phyloP scores from a whole-genome alignment of 2,888 invertebrate genomes.

The Drosophila greeni region DNA sequence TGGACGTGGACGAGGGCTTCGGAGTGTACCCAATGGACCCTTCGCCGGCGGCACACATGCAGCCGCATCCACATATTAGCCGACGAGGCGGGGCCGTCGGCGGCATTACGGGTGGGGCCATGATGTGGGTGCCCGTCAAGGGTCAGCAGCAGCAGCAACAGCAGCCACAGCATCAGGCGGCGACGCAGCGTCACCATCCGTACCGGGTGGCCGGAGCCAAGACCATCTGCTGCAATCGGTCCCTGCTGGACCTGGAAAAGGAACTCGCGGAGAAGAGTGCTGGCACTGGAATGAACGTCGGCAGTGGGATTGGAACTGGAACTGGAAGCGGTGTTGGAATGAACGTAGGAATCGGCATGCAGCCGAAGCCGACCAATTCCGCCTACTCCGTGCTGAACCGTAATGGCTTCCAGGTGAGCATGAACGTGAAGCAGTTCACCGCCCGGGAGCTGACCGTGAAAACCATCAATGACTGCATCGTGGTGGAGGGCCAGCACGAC shows the following conservation, averaged over 20 bases:
- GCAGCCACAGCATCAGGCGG: slow-evolving; percentile 36
- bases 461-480: slow-evolving; percentile 85
- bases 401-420: slow-evolving; percentile 84
- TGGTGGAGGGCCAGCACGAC: slow-evolving; percentile 89
- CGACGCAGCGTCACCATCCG: slow-evolving; percentile 61
- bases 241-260: slow-evolving; percentile 60
- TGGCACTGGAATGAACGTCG: slow-evolving; percentile 8
- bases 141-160: slow-evolving; percentile 40
- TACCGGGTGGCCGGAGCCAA: slow-evolving; percentile 67
- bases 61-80: slow-evolving; percentile 43
- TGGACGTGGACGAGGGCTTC: slow-evolving; percentile 76
- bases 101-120: slow-evolving; percentile 18
- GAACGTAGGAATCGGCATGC: slow-evolving; percentile 6
- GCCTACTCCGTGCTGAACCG: slow-evolving; percentile 67
- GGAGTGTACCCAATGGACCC: slow-evolving; percentile 75
- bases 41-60: slow-evolving; percentile 38
- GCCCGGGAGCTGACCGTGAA: slow-evolving; percentile 89
- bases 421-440: slow-evolving; percentile 88
- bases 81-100: slow-evolving; percentile 18
- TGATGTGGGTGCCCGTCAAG: slow-evolving; percentile 64
- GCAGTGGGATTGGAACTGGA: slow-evolving; percentile 7
- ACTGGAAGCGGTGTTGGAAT: slow-evolving; percentile 50
- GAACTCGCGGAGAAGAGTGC: slow-evolving; percentile 60
- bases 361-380: slow-evolving; percentile 52
- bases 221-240: slow-evolving; percentile 67